phyloP scores from a whole-genome alignment of 2,113 vertebrate genomes.

The Heterotilapia buettikoferi region DNA sequence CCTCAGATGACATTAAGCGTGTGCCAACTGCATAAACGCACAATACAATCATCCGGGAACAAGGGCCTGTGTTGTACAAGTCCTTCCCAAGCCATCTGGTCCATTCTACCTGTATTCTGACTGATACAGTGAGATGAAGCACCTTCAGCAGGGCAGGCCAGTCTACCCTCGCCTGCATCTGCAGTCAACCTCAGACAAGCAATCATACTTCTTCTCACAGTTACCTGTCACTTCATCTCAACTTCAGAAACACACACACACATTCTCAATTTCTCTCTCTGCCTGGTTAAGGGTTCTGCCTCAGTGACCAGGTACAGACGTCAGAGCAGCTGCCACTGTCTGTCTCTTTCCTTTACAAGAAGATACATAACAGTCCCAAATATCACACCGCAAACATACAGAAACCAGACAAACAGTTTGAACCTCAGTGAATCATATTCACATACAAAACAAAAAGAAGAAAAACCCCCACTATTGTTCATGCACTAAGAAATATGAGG shows the following conservation, averaged over 20 bases:
- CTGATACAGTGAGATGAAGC: conserved; percentile 21
- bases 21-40: conserved; percentile 16
- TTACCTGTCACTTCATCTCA: conserved; percentile 51
- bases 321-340: conserved; percentile 23
- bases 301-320: conserved; percentile 33
- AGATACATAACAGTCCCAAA: not conserved
- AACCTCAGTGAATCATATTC: not conserved
- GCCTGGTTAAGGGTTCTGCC: conserved; percentile 49
- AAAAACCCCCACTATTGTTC: not conserved
- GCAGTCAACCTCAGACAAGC: conserved; percentile 34
- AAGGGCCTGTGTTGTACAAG: conserved; percentile 14
- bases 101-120: conserved; percentile 27
- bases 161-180: conserved; percentile 27
- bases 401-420: not conserved
- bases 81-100: conserved; percentile 47
- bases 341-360: conserved; percentile 23
- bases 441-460: not conserved
- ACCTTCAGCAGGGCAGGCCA: conserved; percentile 2
- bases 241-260: conserved; percentile 19
- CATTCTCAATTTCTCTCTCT: not conserved
- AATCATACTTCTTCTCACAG: conserved; percentile 40
- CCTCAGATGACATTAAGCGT: conserved; percentile 9
- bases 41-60: conserved; percentile 39
- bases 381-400: not conserved
- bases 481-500: not conserved